Evolutionary conservation across 2,888 invertebrate species (phyloP).

Genomic region (Coleophora flavipennella): DNA sequence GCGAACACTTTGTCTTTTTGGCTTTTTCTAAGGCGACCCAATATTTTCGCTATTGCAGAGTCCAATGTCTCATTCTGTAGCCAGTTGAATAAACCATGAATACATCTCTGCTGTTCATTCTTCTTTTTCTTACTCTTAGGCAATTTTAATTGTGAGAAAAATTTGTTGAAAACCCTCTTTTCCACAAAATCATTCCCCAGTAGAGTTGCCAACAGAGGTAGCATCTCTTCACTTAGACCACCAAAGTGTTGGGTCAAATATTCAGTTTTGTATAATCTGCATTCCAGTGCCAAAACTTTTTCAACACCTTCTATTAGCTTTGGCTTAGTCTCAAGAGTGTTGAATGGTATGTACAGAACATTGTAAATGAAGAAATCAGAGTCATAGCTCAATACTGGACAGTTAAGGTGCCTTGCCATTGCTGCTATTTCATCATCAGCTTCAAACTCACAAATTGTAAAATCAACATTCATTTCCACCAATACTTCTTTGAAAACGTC

Average conservation of each 20-base stretch:
- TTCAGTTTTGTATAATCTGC: conserved; percentile 81
- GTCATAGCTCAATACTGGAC: conserved; percentile 93
- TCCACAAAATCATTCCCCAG: conserved; percentile 93
- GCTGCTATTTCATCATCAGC: conserved; percentile 92
- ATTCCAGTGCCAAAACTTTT: conserved; percentile 66
- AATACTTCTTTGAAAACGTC: conserved; percentile 83
- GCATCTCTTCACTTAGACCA: conserved; percentile 75
- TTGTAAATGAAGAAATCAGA: conserved; percentile 95
- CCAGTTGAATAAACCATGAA: conserved; percentile 83
- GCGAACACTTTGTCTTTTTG: conserved; percentile 65
- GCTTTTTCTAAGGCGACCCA: conserved; percentile 73
- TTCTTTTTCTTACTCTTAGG: conserved; percentile 66
- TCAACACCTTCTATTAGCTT: conserved; percentile 29
- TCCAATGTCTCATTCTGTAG: conserved; percentile 79
- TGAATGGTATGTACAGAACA: conserved; percentile 85
- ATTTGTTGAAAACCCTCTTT: conserved; percentile 76
- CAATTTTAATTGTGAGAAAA: conserved; percentile 77
- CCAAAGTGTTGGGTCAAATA: conserved; percentile 77
- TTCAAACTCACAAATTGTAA: conserved; percentile 86
- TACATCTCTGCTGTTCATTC: conserved; percentile 77
- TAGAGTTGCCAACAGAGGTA: conserved; percentile 87
- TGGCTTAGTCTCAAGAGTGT: conserved; percentile 73
- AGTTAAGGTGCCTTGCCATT: conserved; percentile 81
- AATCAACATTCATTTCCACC: conserved; percentile 74
- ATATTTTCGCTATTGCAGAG: conserved; percentile 77